Evolutionary conservation across 2,797 vertebrate species (phyloP).

Genomic region (Labeo calbasu): DNA sequence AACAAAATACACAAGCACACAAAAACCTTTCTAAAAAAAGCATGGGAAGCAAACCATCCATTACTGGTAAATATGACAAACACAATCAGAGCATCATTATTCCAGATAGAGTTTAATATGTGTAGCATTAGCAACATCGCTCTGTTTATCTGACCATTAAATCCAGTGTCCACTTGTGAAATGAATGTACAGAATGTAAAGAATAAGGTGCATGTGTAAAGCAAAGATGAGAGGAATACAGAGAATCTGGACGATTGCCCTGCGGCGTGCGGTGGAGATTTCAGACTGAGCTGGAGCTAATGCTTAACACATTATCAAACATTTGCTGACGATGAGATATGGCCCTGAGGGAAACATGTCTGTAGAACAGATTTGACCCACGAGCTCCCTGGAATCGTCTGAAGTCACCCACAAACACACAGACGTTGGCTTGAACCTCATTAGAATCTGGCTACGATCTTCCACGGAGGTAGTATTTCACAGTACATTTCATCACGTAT

Average conservation of each 20-base stretch:
- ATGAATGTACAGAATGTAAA: neutral
- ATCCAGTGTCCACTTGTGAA: constrained; percentile 3
- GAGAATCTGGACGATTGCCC: constrained; percentile 22
- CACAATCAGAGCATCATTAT: constrained; percentile 24
- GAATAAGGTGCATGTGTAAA: neutral
- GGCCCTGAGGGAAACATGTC: constrained; percentile 37
- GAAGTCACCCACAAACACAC: constrained; percentile 38
- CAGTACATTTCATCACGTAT: constrained; percentile 11
- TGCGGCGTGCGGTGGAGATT: constrained; percentile 17
- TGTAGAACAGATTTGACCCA: constrained; percentile 41
- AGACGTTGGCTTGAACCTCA: constrained; percentile 23
- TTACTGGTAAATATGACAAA: constrained; percentile 29
- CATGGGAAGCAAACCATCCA: constrained; percentile 13
- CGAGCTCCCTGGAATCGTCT: constrained; percentile 16
- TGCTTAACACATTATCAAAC: constrained; percentile 50
- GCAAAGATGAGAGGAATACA: constrained; percentile 20
- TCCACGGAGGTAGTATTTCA: constrained; percentile 32
- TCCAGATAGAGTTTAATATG: constrained; percentile 1
- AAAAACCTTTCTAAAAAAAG: neutral
- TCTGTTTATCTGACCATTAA: constrained; percentile 21
- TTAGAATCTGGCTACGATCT: constrained; percentile 34
- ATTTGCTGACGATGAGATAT: constrained; percentile 42
- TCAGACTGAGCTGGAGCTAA: constrained; percentile 35
- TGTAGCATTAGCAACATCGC: neutral
- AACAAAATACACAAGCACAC: neutral